Evolutionary conservation across 2,113 vertebrate genomes (phyloP), one percentile per base, ranked within the genome.

Genomic region (Lycaon pictus): DNA sequence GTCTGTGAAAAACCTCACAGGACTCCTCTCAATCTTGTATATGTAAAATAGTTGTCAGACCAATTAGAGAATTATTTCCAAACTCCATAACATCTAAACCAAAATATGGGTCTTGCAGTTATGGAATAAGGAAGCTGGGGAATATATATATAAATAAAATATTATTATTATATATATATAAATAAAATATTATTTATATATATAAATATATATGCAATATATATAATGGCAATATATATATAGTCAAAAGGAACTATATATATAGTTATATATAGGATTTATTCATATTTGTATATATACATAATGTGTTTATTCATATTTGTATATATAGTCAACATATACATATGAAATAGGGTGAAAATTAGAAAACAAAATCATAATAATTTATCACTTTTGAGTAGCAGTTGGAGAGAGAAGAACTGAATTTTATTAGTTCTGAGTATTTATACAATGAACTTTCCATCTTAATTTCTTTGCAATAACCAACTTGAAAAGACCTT

Each of bases 401-500:
- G 35, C 17, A n/a, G 58, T 35, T 83, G 43, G 37, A 89, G 27
- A 92, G 32, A 91, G n/a, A 51, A 72, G 27, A 32, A 23, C 43
- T 56, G 10, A 1, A 82, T 90, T 74, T 81, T 29, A 37, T 71
- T 35, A 84, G 25, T 55, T 65, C 12, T 32, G 58, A 89, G 7
- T 8, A 82, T 0, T 67, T 62, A 48, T 12, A 56, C 12, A 4
- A 5, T 43, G 2, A 27, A 55, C 62, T 81, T 87, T 63, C n/a
- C 43, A 51, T 60, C 22, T 85, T 71, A 84, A 0, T 84, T 94
- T 76, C 32, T 92, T 94, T 76, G 20, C 80, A 93, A 88, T 94
- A 56, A 77, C 11, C 51, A 69, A 84, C 23, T 81, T 88, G 23
- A 65, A 88, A 90, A 96, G 27, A 69, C 0, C 19, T 82, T 88